Evolutionary conservation across 2,797 vertebrate species (phyloP).

Genomic region (Intellagama lesueurii): DNA sequence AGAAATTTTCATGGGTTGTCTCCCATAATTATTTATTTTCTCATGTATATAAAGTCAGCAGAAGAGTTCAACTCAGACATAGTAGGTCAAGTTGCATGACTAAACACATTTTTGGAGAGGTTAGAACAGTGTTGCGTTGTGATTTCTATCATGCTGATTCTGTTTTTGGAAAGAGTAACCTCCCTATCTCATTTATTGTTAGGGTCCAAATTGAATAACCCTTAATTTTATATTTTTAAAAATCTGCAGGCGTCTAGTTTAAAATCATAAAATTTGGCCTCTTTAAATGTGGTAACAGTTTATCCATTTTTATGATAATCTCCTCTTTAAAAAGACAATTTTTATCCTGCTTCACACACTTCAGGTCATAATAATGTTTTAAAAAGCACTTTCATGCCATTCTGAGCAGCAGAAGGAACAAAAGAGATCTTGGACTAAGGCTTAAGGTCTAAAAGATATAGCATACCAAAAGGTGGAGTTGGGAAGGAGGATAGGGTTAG

Average conservation of each 20-base stretch:
- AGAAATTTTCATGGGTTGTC: constrained; percentile 80
- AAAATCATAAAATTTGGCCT: neutral
- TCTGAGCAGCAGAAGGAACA: neutral
- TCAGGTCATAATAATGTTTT: neutral
- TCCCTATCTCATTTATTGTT: neutral
- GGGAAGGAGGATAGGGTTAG: neutral
- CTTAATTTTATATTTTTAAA: constrained; percentile 14
- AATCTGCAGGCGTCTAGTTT: neutral
- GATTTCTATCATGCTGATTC: neutral
- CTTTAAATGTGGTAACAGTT: neutral
- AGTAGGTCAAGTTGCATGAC: constrained; percentile 53
- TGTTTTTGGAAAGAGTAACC: neutral
- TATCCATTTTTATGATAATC: neutral
- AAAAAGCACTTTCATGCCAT: neutral
- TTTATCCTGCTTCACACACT: neutral
- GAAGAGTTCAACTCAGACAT: constrained; percentile 67
- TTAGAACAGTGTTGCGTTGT: neutral
- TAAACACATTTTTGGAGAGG: constrained; percentile 40
- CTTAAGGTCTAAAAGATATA: neutral
- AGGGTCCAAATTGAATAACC: neutral
- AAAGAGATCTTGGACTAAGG: neutral
- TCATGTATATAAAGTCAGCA: no score
- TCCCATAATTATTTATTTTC: constrained; percentile 67
- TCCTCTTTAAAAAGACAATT: no score
- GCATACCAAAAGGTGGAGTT: neutral